phyloP scores from a whole-genome alignment of 2,888 invertebrate species.

The Esperia sulphurella region DNA sequence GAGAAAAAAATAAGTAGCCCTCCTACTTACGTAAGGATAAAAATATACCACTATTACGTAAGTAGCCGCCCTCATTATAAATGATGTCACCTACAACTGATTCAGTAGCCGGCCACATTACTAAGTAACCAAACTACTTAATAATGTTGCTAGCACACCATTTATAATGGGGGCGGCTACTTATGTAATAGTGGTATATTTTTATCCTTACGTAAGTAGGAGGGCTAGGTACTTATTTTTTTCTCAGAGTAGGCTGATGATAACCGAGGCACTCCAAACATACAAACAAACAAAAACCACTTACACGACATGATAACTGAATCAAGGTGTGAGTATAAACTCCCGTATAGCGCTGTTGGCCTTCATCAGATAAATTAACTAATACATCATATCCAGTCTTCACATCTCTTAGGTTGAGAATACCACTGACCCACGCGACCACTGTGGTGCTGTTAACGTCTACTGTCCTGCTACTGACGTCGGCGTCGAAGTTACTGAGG shows the following conservation, averaged over 20 bases:
- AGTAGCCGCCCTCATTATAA: too few relatives aligned
- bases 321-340: slow-evolving; percentile 24
- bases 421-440: slow-evolving; percentile 22
- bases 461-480: slow-evolving; percentile 12
- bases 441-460: slow-evolving; percentile 17
- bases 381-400: slow-evolving; percentile 46
- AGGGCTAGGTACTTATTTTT: too few relatives aligned
- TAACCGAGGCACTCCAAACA: neutral
- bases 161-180: too few relatives aligned
- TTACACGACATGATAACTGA: slow-evolving; percentile 27
- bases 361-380: slow-evolving; percentile 25
- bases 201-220: too few relatives aligned
- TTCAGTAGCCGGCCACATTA: too few relatives aligned
- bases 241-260: neutral
- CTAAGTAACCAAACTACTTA: too few relatives aligned
- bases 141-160: too few relatives aligned
- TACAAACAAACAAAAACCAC: slow-evolving; percentile 8
- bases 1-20: too few relatives aligned
- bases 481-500: slow-evolving; percentile 17
- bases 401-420: slow-evolving; percentile 29
- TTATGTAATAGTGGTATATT: too few relatives aligned
- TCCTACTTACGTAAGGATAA: too few relatives aligned
- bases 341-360: slow-evolving; percentile 33
- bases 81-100: too few relatives aligned
- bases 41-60: too few relatives aligned